A percentile compares a stretch with the other conserved stretches of the same genome.
Conservation (phyloP, 2,113 vertebrate genomes). For the Zosterops borbonicus region DNA sequence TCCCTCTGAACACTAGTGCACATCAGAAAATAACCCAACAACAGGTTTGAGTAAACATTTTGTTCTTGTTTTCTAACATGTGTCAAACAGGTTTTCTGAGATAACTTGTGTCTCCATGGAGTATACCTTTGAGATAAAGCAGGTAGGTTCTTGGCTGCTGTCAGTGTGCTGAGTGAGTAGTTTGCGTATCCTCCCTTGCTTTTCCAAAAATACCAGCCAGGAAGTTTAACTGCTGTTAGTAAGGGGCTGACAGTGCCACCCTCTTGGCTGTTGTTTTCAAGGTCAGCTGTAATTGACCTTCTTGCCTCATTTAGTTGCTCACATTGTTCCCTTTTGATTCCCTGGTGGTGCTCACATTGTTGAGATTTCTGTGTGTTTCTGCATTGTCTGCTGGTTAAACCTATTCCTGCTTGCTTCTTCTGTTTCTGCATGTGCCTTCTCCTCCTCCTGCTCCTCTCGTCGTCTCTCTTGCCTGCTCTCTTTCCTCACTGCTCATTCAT, state of each 20-base stretch:
- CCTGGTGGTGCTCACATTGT: background rate
- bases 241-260: background rate
- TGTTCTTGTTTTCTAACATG: background rate
- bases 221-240: background rate
- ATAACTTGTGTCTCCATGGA: background rate
- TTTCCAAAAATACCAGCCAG: constrained; percentile 11
- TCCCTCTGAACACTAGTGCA: background rate
- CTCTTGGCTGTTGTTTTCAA: constrained; percentile 1
- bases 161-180: background rate
- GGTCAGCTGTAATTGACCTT: background rate
- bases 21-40: background rate
- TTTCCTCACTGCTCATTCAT: background rate
- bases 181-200: background rate
- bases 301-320: background rate
- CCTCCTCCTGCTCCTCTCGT: background rate
- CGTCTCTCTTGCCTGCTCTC: background rate
- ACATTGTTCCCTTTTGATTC: background rate
- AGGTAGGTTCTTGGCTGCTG: background rate
- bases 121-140: background rate
- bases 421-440: background rate
- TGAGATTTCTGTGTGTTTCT: background rate
- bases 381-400: background rate
- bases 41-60: background rate
- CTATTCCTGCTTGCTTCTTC: background rate
- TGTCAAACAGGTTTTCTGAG: constrained; percentile 22